Evolutionary conservation across 2,797 vertebrate species (phyloP).

Genomic region (Phrynocephalus forsythii): DNA sequence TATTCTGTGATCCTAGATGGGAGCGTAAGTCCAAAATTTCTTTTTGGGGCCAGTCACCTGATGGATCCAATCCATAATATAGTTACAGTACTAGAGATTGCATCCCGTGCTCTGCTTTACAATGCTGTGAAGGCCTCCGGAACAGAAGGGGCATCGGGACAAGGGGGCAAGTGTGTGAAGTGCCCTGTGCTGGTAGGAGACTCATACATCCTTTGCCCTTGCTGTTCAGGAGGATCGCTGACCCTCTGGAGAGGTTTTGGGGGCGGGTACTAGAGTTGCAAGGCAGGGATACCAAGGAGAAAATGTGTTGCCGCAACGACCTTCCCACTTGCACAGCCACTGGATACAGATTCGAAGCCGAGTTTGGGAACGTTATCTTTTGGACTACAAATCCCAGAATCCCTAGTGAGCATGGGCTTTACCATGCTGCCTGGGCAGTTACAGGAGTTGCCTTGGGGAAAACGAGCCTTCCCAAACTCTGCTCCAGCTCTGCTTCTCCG

Average conservation of each 20-base stretch:
- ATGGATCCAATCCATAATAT: neutral
- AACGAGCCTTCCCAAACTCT: too few relatives aligned
- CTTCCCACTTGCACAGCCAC: neutral
- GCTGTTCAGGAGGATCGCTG: neutral
- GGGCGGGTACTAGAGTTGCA: too few relatives aligned
- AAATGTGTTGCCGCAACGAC: neutral
- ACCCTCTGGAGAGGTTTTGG: neutral
- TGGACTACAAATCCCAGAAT: too few relatives aligned
- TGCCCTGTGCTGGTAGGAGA: neutral
- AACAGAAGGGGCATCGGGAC: neutral
- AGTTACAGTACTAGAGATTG: neutral
- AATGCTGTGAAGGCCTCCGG: neutral
- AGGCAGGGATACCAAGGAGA: neutral
- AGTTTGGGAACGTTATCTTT: too few relatives aligned
- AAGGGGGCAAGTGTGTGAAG: neutral
- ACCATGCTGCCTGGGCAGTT: too few relatives aligned
- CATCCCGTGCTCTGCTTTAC: neutral
- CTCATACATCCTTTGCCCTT: neutral
- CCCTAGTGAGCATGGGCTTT: too few relatives aligned
- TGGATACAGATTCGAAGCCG: neutral
- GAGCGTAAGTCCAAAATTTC: neutral
- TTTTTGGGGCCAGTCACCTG: neutral
- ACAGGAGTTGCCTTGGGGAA: too few relatives aligned
- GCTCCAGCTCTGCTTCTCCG: constrained; percentile 1
- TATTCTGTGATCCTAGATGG: neutral